These are phyloP conservation scores for Galagoides demidoff DNA, from an alignment of 2,797 vertebrate genomes.

Conservation along the genomic window DNA sequence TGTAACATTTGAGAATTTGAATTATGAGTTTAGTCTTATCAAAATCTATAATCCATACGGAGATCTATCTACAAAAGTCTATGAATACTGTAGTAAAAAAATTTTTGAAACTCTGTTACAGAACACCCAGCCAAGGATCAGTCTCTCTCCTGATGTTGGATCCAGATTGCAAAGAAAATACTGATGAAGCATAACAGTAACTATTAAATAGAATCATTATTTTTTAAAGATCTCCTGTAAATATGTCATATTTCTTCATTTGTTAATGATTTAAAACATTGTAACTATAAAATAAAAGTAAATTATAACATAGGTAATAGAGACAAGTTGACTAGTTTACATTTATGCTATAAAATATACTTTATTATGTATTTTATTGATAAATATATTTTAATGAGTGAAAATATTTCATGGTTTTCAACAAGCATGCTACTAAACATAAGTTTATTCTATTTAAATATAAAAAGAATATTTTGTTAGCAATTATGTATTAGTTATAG, in stretches of 20 bases:
- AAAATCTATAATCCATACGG: neutral
- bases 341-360: constrained; percentile 76
- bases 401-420: constrained; percentile 80
- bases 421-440: constrained; percentile 76
- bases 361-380: constrained; percentile 83
- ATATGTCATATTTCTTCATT: constrained; percentile 67
- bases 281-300: constrained; percentile 77
- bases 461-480: constrained; percentile 80
- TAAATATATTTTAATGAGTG: constrained; percentile 83
- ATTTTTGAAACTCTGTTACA: constrained; percentile 77
- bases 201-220: constrained; percentile 62
- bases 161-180: constrained; percentile 84
- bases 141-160: constrained; percentile 79
- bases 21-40: constrained; percentile 3
- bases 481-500: constrained; percentile 75
- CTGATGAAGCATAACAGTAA: constrained; percentile 77
- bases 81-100: neutral
- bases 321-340: constrained; percentile 78
- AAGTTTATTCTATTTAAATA: constrained; percentile 79
- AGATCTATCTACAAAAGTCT: neutral
- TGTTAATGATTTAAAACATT: constrained; percentile 63
- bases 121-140: constrained; percentile 68
- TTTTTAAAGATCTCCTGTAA: constrained; percentile 58
- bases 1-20: neutral
- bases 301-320: constrained; percentile 77